Base-by-base conservation (phyloP, 2,113 vertebrate genomes). In the Myocastor coypus region DNA sequence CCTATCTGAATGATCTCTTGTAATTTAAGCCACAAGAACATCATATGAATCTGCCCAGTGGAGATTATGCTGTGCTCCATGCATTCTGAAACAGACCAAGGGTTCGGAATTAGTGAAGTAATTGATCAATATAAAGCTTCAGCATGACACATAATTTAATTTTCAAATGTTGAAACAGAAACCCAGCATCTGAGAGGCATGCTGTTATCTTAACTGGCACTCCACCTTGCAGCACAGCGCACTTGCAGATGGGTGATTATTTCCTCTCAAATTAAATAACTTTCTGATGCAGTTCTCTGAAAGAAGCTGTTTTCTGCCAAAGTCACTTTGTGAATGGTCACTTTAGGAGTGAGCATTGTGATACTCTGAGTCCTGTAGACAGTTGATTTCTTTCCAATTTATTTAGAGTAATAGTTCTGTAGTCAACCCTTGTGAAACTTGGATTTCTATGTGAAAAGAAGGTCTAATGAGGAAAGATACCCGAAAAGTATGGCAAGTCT, bases 111-210 rank as follows among this genome's bases (percentile, higher is more conserved):
- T 73, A 95, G 87, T 80, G 93, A 90, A 96, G 92, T 80, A 93
- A 97, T 87, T 95, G 97, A 94, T 97, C 95, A 97, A 95, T 97
- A 87, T 88, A 94, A 92, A 55, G 34, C 64, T 97, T 94, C 73
- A 95, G 89, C 69, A 61, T 93, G 96, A 91, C 94, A 87, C 69
- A 85, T 95, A 94, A 97, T 97, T 96, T 97, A 96, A 98, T 96
- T 91, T 96, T 94, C 94, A 93, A 96, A 97, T 94, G 97, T 91
- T 94, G 96, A 73, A 68, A 92, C 7, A 26, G 97, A 94, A 96
- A 96, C 94, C 34, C 57, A 32, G 83, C 59, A 57, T 95, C 91
- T 97, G 85, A 80, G 34, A 94, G 16, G 55, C 69, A 82, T 93
- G 77, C 90, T 92, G 42, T 83, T 97, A 17, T 92, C 90, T 97